Evolutionary conservation across 2,113 vertebrate genomes (phyloP).

Genomic region (Alectura lathami): DNA sequence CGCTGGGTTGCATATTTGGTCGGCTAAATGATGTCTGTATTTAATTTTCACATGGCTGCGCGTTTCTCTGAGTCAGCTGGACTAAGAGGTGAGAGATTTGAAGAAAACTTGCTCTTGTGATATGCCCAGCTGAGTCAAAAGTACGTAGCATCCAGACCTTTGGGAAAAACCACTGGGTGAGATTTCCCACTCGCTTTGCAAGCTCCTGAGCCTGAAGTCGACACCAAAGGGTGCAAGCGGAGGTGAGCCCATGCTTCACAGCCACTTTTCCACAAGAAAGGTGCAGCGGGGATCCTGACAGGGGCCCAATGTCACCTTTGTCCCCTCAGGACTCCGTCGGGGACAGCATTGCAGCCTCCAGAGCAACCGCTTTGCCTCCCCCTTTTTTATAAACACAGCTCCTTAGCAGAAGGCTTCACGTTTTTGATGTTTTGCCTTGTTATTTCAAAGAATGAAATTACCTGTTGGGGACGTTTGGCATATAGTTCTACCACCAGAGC

Average conservation of each 20-base stretch:
- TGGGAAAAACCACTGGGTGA: neutral
- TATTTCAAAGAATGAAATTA: slow-evolving; percentile 59
- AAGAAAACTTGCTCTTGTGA: neutral
- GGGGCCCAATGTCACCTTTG: neutral
- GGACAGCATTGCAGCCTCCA: neutral
- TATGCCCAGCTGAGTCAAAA: neutral
- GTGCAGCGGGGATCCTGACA: fast-evolving
- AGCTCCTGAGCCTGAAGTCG: neutral
- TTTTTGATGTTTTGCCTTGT: slow-evolving; percentile 9
- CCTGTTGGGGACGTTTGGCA: slow-evolving; percentile 32
- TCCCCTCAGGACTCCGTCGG: neutral
- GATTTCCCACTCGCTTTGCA: neutral
- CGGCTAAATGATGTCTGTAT: neutral
- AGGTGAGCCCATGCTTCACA: fast-evolving
- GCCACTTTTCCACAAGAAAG: neutral
- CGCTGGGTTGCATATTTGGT: neutral
- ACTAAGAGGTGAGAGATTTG: neutral
- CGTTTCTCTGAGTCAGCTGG: slow-evolving; percentile 26
- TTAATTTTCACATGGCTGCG: slow-evolving; percentile 14
- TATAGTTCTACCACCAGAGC: slow-evolving; percentile 63
- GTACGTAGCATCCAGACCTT: neutral
- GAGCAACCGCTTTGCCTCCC: neutral
- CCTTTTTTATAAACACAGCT: neutral
- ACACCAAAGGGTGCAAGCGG: neutral
- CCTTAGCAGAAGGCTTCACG: neutral